Evolutionary conservation across 1,140 invertebrate genomes (phyloP).

Genomic region (Camponotus vicinus): DNA sequence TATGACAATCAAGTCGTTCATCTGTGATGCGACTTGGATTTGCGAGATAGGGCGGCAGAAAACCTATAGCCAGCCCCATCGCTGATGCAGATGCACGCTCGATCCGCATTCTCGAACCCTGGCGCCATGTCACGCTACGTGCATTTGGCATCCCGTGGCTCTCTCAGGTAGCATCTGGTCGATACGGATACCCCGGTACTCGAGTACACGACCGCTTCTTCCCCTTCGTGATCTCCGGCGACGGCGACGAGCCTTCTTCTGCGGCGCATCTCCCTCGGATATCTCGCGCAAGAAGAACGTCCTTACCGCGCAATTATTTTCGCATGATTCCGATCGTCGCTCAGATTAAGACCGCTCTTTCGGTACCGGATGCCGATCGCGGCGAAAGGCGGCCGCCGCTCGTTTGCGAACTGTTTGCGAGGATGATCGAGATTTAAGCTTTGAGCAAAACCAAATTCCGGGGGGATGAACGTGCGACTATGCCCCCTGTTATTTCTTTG

Average conservation of each 20-base stretch:
- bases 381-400: constrained; percentile 38
- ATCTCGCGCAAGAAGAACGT: constrained; percentile 65
- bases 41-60: constrained; percentile 10
- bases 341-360: constrained; percentile 77
- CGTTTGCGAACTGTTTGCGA: constrained; percentile 49
- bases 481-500: constrained; percentile 45
- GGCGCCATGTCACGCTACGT: constrained; percentile 56
- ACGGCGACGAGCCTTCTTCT: constrained; percentile 44
- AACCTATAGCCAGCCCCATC: constrained; percentile 40
- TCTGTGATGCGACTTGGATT: constrained; percentile 50
- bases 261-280: not conserved
- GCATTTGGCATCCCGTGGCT: constrained; percentile 61
- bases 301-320: constrained; percentile 81
- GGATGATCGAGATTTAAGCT: constrained; percentile 58
- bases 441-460: constrained; percentile 72
- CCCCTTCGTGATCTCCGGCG: not conserved
- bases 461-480: constrained; percentile 66
- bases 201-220: constrained; percentile 42
- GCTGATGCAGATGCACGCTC: constrained; percentile 67
- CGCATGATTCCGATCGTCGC: constrained; percentile 79
- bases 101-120: constrained; percentile 68
- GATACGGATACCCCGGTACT: constrained; percentile 53
- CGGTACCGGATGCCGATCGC: constrained; percentile 42
- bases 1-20: constrained; percentile 45
- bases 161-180: constrained; percentile 54